A percentile compares a stretch with the other conserved stretches of the same genome.
phyloP scores from a whole-genome alignment of 1,140 invertebrate genomes.

The Medauroidea extradentata region DNA sequence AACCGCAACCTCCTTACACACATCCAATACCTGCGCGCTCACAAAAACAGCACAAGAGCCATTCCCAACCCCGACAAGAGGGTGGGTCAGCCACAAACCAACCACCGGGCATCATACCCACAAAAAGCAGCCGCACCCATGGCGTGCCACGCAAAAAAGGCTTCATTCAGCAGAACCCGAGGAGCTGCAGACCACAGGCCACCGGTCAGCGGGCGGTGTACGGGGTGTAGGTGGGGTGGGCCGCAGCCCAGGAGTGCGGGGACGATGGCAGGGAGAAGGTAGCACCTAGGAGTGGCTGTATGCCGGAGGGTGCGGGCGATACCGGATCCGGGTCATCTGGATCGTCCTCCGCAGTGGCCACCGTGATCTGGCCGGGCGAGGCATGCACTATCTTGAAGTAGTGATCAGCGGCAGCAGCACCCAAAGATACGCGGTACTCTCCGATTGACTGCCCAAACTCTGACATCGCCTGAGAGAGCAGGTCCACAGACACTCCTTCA shows the following conservation, averaged over 20 bases:
- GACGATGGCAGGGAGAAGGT: neutral
- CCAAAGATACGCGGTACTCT: conserved; percentile 10
- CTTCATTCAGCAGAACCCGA: neutral
- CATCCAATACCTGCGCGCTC: neutral
- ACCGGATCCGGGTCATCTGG: neutral
- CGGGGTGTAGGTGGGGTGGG: conserved; percentile 12
- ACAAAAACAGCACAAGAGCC: neutral
- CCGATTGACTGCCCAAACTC: conserved; percentile 8
- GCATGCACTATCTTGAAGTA: conserved; percentile 17
- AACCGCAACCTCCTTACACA: too few species aligned
- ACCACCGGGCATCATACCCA: neutral
- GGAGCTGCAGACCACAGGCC: too few species aligned
- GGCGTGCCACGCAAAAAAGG: neutral
- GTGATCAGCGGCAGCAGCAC: conserved; percentile 4
- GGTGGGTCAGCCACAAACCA: neutral
- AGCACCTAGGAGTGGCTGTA: neutral
- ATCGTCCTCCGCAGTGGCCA: neutral
- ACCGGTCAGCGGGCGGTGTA: conserved; percentile 21
- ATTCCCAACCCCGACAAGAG: conserved; percentile 17
- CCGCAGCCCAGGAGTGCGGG: conserved; percentile 1
- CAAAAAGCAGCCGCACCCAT: conserved; percentile 4
- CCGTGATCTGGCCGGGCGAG: conserved; percentile 6
- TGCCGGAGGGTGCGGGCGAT: conserved; percentile 1
- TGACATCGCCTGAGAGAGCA: conserved; percentile 16
- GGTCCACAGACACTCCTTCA: conserved; percentile 12